Base-by-base conservation (phyloP, 1,140 invertebrate genomes). In the Trachymyrmex cornetzi region DNA sequence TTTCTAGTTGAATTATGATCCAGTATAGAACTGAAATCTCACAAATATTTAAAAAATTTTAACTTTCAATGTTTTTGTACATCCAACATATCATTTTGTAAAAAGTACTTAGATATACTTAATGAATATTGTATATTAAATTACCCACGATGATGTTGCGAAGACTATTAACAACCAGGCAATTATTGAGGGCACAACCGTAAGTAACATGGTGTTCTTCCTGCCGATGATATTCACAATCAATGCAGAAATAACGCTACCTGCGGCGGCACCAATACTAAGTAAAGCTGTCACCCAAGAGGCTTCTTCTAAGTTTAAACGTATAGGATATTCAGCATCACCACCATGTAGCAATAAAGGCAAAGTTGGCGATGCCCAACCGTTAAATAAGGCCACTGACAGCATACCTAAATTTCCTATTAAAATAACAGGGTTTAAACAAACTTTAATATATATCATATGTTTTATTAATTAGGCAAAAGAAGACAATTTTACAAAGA, bases 91-190 rank as follows among this genome's bases (percentile, higher is more conserved):
- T 44, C 9, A 22, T 24, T 77, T 77, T 24, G 14, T 30, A 57
- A 1, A 11, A 57, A 38, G 14, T 61, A 22, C 9, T 30, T 12
- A 7, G 3, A 30, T 48, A n/a, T 53, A 50, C 1, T 14, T 80
- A 44, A 5, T 14, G 22, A 61, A 38, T 12, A 5, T 61, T 19
- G 5, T 19, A 30, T 14, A 48, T 55, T 27, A 22, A 74, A 34
- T 88, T 14, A 96, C 94, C 16, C 93, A 88, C 1, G 96, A 93
- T n/a, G 95, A 94, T 30, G 91, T 92, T 9, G 96, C 95, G 87
- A 96, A 93, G 90, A 95, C 96, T 57, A 97, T 96, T 53, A 96
- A 94, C 53, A 97, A 91, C 96, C 96, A 97, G 30, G 97, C 96
- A 2, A 96, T 89, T 55, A 96, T 94, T 91, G 96, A 97, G 2